Evolutionary conservation across 1,140 invertebrate genomes (phyloP), one percentile per base, ranked within the genome.

Genomic region (Euglossa dilemma): DNA sequence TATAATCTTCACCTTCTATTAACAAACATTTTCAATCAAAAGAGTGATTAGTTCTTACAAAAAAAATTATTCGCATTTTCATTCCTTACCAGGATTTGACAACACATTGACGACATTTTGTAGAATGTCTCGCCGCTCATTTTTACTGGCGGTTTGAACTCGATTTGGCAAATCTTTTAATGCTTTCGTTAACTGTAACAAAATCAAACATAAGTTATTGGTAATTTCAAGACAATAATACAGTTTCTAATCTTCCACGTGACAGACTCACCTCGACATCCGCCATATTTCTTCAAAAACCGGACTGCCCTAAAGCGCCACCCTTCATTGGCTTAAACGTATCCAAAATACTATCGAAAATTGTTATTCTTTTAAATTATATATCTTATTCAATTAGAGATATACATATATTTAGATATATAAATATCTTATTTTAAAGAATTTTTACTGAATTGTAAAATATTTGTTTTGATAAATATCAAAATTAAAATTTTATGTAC

Each of bases 111-210:
- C 95, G 89, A 98, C 96, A 95, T 97, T 96, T 89, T 96, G 92
- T 86, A 98, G 94, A 85, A 97, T 94, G 90, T 95, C 92, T 86
- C 96, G 96, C 88, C 97, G 95, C 87, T 97, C 97, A 87, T 96
- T 97, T 82, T 96, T 95, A 92, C 97, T 97, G 64, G 97, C 95
- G 87, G 96, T 97, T 92, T 97, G 96, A 84, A 98, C 95, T 93
- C 96, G 96, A 92, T 96, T 96, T 45, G 97, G 97, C 93, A 98
- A 95, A 95, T 97, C 97, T 91, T 97, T 97, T 85, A 98, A 94
- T 88, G 96, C 96, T 93, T 96, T 97, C 75, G 96, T 92, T 86
- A 97, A 93, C 96, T 97, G 93, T 25, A 95, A 95, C 89, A 89
- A 91, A 92, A 94, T 79, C 76, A 59, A 87, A 71, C 0, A 36